Conservation (phyloP, 1,140 invertebrate species). For the Drosophila sucinea region DNA sequence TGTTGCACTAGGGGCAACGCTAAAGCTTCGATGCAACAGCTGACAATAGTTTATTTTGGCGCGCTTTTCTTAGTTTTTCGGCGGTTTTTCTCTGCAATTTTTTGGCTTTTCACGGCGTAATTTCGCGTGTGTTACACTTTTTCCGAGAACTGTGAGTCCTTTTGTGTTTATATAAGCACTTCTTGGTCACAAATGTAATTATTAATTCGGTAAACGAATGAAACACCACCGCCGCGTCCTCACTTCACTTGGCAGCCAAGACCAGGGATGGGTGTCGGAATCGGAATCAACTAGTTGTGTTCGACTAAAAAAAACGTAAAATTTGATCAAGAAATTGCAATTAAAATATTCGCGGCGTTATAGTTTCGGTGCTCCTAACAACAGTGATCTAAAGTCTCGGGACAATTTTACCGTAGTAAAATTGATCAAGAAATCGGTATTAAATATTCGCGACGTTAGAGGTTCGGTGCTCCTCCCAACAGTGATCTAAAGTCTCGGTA, state of each 20-base stretch:
- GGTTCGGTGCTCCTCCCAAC: too few relatives aligned
- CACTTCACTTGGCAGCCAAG: background rate
- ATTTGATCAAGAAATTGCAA: background rate
- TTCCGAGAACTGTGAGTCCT: background rate
- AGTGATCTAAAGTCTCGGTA: too few relatives aligned
- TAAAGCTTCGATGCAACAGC: constrained; percentile 42
- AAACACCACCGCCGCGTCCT: background rate
- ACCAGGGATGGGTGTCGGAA: background rate
- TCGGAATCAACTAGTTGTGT: background rate
- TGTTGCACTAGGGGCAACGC: constrained; percentile 26
- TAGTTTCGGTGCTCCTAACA: background rate
- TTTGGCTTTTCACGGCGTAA: too few relatives aligned
- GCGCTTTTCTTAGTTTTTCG: constrained; percentile 31
- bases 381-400: too few relatives aligned
- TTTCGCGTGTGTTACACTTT: background rate
- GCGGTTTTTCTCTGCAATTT: background rate
- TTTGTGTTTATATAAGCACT: background rate
- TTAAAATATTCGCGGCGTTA: background rate
- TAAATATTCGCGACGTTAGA: too few relatives aligned
- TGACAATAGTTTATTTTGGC: constrained; percentile 39
- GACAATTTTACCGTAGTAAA: too few relatives aligned
- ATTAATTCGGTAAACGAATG: background rate
- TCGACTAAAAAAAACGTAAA: background rate
- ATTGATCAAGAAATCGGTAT: too few relatives aligned
- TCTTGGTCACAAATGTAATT: background rate